Conservation (phyloP, 2,797 vertebrate genomes). For the Anguilla obscura region DNA sequence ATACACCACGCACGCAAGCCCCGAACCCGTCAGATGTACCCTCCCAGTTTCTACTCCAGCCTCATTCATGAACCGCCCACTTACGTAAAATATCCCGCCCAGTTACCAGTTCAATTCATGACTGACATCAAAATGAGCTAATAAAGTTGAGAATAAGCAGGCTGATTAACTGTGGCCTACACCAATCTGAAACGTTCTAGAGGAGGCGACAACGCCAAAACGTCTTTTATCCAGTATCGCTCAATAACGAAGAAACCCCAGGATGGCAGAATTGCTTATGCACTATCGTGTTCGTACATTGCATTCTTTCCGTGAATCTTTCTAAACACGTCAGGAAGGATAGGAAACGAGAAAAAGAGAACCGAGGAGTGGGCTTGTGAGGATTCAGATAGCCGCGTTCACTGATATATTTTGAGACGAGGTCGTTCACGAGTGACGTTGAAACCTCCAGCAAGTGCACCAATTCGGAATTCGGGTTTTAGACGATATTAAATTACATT, state of each 20-base stretch:
- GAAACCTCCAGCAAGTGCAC: neutral
- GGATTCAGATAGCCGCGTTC: neutral
- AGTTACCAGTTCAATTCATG: neutral
- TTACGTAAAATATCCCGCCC: slow-evolving; percentile 36
- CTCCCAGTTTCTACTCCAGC: slow-evolving; percentile 53
- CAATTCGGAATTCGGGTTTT: neutral
- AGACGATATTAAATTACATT: too few relatives aligned
- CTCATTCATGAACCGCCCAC: slow-evolving; percentile 61
- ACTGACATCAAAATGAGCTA: slow-evolving; percentile 28
- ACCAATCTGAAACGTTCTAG: slow-evolving; percentile 16
- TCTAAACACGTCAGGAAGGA: neutral
- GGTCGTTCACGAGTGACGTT: neutral
- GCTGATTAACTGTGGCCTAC: neutral
- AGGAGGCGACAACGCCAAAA: neutral
- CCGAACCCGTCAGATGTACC: slow-evolving; percentile 26
- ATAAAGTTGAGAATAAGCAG: neutral
- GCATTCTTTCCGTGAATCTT: neutral
- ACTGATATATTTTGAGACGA: neutral
- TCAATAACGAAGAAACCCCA: neutral
- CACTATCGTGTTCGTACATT: neutral
- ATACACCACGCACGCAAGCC: slow-evolving; percentile 60
- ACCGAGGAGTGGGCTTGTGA: neutral
- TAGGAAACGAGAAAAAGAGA: neutral
- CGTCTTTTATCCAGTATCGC: neutral
- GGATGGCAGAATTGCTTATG: neutral